phyloP scores from a whole-genome alignment of 2,888 invertebrate genomes.

The Drosophila phalerata region DNA sequence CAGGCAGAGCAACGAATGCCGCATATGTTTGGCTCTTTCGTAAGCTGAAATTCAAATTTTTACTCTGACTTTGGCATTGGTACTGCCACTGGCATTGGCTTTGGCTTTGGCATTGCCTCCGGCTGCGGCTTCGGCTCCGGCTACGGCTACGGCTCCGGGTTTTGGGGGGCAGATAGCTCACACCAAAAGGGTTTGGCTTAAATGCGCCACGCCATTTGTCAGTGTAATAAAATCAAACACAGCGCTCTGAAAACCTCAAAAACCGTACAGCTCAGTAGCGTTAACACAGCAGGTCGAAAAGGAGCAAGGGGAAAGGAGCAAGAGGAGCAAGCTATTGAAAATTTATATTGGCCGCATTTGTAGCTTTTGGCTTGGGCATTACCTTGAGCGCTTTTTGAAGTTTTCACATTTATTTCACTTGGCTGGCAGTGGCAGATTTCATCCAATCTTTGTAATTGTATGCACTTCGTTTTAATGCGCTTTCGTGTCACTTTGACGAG shows the following conservation, averaged over 20 bases:
- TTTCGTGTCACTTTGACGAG: slow-evolving; percentile 67
- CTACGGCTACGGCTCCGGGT: background rate
- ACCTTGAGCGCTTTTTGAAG: slow-evolving; percentile 80
- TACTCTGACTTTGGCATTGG: slow-evolving; percentile 44
- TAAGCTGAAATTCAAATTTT: slow-evolving; percentile 82
- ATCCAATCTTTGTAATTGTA: slow-evolving; percentile 81
- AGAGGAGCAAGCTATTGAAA: slow-evolving; percentile 59
- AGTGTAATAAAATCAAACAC: slow-evolving; percentile 82
- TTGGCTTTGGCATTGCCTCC: slow-evolving; percentile 17
- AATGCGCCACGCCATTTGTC: slow-evolving; percentile 79
- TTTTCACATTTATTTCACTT: slow-evolving; percentile 80
- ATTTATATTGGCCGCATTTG: slow-evolving; percentile 81
- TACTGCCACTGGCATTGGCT: slow-evolving; percentile 10
- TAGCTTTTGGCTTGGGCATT: slow-evolving; percentile 68
- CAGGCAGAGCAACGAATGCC: slow-evolving; percentile 52
- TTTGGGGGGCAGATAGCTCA: slow-evolving; percentile 1
- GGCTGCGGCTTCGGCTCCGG: background rate
- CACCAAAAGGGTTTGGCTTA: slow-evolving; percentile 70
- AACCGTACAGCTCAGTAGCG: slow-evolving; percentile 48
- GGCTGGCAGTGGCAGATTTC: slow-evolving; percentile 57
- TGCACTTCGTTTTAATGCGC: slow-evolving; percentile 79
- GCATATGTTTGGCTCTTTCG: slow-evolving; percentile 68
- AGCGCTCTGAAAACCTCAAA: slow-evolving; percentile 72
- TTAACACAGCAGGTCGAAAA: slow-evolving; percentile 32
- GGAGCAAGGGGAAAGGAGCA: background rate